phyloP scores from a whole-genome alignment of 2,113 vertebrate species.

The Oncorhynchus nerka region DNA sequence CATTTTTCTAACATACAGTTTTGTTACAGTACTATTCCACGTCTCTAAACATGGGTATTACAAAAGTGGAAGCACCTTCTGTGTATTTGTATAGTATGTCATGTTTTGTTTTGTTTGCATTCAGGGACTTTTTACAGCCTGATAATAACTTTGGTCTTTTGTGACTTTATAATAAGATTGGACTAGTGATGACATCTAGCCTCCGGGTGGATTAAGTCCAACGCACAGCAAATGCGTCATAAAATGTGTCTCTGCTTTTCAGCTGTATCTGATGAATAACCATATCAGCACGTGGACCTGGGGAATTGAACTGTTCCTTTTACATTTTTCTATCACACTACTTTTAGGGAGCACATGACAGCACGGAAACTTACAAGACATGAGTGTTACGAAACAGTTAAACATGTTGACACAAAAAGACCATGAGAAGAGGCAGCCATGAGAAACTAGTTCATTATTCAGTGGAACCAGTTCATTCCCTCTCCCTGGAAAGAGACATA shows the following conservation, averaged over 20 bases:
- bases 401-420: not conserved
- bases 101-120: slow-evolving; percentile 1
- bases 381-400: not conserved
- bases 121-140: not conserved
- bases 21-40: no score
- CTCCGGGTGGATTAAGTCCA: not conserved
- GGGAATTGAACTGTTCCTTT: not conserved
- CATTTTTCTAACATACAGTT: not conserved
- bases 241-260: not conserved
- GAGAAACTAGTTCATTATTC: slow-evolving; percentile 2
- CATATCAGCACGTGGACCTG: not conserved
- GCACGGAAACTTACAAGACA: not conserved
- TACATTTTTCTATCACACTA: not conserved
- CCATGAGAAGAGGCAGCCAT: not conserved
- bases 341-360: not conserved
- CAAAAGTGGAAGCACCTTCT: not conserved
- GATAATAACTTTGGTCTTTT: not conserved
- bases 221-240: not conserved
- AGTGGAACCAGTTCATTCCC: not conserved
- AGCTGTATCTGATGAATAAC: not conserved
- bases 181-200: not conserved
- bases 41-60: not conserved
- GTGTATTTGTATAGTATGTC: not conserved
- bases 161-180: not conserved
- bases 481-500: not conserved